phyloP scores from a whole-genome alignment of 2,888 invertebrate species.

The Bombylius major region DNA sequence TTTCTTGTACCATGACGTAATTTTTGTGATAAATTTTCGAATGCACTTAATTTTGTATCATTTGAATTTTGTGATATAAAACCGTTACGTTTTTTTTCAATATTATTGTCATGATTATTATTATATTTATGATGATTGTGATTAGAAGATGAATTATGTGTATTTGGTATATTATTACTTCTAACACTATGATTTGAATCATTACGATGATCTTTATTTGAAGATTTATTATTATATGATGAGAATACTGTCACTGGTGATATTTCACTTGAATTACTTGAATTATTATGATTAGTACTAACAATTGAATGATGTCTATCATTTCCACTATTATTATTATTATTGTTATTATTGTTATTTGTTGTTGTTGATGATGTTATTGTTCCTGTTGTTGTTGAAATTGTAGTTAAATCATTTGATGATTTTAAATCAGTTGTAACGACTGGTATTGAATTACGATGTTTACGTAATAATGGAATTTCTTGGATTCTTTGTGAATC shows the following conservation, averaged over 20 bases:
- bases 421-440: not conserved
- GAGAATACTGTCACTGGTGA: not conserved
- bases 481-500: not conserved
- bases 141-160: no score
- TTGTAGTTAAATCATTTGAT: no score
- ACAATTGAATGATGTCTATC: not conserved
- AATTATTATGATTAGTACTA: not conserved
- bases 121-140: not conserved
- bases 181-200: not conserved
- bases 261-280: not conserved
- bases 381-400: no score
- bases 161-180: not conserved
- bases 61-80: not conserved
- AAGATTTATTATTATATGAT: not conserved
- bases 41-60: not conserved
- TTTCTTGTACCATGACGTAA: conserved; percentile 12
- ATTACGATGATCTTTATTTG: not conserved
- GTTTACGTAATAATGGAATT: not conserved
- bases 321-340: not conserved
- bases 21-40: conserved; percentile 14
- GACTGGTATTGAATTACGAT: not conserved
- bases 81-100: not conserved
- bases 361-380: no score
- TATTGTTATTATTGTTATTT: no score
- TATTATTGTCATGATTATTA: not conserved